phyloP scores from a whole-genome alignment of 2,888 invertebrate genomes.

The Deladenus siricidicola region DNA sequence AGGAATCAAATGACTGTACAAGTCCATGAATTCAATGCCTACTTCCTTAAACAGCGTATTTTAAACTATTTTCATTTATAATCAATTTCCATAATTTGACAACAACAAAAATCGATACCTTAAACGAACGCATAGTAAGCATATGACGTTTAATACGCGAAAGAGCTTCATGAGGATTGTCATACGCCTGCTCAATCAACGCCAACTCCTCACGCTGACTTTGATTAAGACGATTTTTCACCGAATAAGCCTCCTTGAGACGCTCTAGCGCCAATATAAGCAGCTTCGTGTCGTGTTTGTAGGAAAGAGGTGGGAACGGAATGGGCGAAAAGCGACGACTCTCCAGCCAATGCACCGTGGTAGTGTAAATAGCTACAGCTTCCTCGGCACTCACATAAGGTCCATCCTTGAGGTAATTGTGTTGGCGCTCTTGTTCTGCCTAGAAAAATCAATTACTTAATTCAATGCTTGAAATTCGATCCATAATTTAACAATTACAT shows the following conservation, averaged over 20 bases:
- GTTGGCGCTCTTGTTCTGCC: conserved; percentile 94
- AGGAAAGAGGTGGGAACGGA: conserved; percentile 96
- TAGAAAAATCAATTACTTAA: conserved; percentile 15
- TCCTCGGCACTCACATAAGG: conserved; percentile 99
- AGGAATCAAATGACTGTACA: conserved; percentile 95
- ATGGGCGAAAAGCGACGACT: conserved; percentile 96
- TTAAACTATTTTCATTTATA: neutral
- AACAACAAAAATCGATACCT: no score
- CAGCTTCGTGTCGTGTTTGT: conserved; percentile 98
- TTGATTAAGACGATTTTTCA: conserved; percentile 72
- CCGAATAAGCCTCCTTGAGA: conserved; percentile 52
- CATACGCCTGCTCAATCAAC: conserved; percentile 97
- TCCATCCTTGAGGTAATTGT: conserved; percentile 98
- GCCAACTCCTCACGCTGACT: conserved; percentile 97
- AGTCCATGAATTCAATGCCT: conserved; percentile 99
- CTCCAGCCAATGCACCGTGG: conserved; percentile 98
- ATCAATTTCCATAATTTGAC: neutral
- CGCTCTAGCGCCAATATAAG: conserved; percentile 91
- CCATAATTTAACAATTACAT: neutral
- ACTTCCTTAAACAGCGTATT: conserved; percentile 64
- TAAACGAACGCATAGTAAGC: conserved; percentile 79
- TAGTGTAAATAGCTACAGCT: conserved; percentile 98
- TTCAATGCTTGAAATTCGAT: no score
- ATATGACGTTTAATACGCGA: conserved; percentile 98
- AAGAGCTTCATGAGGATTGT: conserved; percentile 97